Conservation (phyloP, 2,113 vertebrate species). For the Antechinus flavipes region DNA sequence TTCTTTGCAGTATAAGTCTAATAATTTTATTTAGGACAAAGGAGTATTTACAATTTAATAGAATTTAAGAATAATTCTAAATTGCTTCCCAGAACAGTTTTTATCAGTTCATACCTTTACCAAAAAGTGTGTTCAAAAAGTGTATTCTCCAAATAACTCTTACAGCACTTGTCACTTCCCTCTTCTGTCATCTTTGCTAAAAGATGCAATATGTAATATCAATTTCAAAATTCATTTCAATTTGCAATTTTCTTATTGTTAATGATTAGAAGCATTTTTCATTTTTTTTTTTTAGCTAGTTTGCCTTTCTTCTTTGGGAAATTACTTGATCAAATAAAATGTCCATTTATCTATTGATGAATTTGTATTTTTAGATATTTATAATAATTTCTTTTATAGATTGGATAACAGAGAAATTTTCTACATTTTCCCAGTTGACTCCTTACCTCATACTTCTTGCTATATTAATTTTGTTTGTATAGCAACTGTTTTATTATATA, state of each 20-base stretch:
- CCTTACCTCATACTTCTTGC: not conserved
- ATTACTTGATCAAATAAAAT: too few species aligned
- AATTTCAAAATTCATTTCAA: not conserved
- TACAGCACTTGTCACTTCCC: not conserved
- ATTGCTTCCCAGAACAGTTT: not conserved
- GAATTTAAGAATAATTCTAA: not conserved
- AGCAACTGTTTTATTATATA: not conserved
- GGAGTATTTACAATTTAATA: not conserved
- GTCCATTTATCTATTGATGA: too few species aligned
- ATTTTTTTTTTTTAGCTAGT: too few species aligned
- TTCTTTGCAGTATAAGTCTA: not conserved
- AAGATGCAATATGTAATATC: too few species aligned
- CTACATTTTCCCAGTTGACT: not conserved
- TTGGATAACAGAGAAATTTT: not conserved
- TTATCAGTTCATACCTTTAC: not conserved
- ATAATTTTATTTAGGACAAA: not conserved
- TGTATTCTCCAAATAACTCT: not conserved
- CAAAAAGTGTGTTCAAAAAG: not conserved
- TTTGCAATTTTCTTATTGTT: too few species aligned
- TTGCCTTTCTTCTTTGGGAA: too few species aligned
- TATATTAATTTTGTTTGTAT: not conserved
- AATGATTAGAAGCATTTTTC: too few species aligned
- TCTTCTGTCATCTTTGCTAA: not conserved
- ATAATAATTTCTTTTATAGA: too few species aligned
- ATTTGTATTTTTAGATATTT: too few species aligned